These are phyloP conservation scores for Otus sunia DNA, from an alignment of 2,113 vertebrate genomes.

Conservation along the genomic window DNA sequence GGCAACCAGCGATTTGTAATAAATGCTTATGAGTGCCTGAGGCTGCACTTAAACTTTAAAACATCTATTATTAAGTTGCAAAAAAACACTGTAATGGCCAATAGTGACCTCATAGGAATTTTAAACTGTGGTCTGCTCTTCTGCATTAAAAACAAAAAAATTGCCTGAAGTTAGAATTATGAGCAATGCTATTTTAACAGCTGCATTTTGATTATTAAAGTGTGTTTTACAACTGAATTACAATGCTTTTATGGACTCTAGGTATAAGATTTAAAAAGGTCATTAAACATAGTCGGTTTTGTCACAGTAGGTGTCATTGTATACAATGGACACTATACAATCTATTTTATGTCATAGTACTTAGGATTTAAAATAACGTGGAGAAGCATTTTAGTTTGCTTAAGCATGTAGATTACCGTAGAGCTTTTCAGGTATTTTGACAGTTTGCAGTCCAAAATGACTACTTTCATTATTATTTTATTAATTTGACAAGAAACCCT, in stretches of 20 bases:
- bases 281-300: slow-evolving; percentile 89
- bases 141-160: slow-evolving; percentile 84
- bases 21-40: slow-evolving; percentile 92
- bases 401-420: slow-evolving; percentile 66
- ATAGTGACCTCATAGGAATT: slow-evolving; percentile 90
- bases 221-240: slow-evolving; percentile 87
- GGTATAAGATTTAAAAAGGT: slow-evolving; percentile 95
- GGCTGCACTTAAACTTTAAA: slow-evolving; percentile 99
- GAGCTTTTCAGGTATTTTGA: slow-evolving; percentile 75
- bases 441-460: slow-evolving; percentile 74
- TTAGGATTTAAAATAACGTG: slow-evolving; percentile 61
- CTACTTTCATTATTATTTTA: slow-evolving; percentile 82
- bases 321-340: slow-evolving; percentile 83
- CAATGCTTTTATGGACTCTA: slow-evolving; percentile 86
- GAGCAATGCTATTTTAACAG: slow-evolving; percentile 86
- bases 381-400: slow-evolving; percentile 63
- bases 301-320: slow-evolving; percentile 85
- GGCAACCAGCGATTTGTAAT: slow-evolving; percentile 92
- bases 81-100: slow-evolving; percentile 88
- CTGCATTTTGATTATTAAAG: slow-evolving; percentile 90
- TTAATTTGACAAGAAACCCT: slow-evolving; percentile 82
- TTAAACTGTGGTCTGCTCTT: slow-evolving; percentile 86
- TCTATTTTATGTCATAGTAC: slow-evolving; percentile 79
- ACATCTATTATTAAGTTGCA: slow-evolving; percentile 98
- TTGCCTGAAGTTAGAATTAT: slow-evolving; percentile 85